phyloP scores from a whole-genome alignment of 1,140 invertebrate species.

The Drosophila burlai region DNA sequence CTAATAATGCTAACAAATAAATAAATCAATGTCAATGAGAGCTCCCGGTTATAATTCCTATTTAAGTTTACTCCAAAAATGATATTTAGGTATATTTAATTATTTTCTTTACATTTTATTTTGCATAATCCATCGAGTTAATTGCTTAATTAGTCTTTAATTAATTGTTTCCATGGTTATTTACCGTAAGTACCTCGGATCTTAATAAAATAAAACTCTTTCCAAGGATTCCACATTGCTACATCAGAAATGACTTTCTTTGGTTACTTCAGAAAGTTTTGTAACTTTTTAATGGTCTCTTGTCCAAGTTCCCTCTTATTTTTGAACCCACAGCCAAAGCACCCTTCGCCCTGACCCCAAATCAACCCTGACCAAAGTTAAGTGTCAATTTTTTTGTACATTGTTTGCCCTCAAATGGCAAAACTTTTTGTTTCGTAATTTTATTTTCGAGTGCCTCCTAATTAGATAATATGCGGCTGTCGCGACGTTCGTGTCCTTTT shows the following conservation, averaged over 20 bases:
- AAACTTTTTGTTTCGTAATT: constrained; percentile 78
- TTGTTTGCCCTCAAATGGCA: constrained; percentile 76
- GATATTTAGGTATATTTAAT: no score
- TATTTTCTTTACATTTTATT: no score
- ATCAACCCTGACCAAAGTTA: constrained; percentile 39
- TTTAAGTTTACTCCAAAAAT: neutral
- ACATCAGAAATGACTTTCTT: neutral
- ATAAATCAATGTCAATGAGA: constrained; percentile 2
- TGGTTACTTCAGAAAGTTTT: constrained; percentile 2
- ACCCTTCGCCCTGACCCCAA: neutral
- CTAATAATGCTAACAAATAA: neutral
- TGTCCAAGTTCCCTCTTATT: constrained; percentile 4
- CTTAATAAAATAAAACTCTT: constrained; percentile 13
- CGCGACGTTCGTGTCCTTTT: constrained; percentile 26
- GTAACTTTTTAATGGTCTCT: constrained; percentile 36
- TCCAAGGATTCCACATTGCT: neutral
- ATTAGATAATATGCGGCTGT: constrained; percentile 80
- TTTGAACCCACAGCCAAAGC: constrained; percentile 20
- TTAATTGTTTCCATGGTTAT: constrained; percentile 3
- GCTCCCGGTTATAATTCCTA: neutral
- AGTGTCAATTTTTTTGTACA: constrained; percentile 59
- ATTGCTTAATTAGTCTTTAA: constrained; percentile 7
- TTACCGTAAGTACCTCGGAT: neutral
- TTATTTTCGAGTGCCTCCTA: constrained; percentile 72
- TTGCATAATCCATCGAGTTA: neutral